Evolutionary conservation across 1,140 invertebrate genomes (phyloP).

Genomic region (Pseudomyrmex flavicornis): DNA sequence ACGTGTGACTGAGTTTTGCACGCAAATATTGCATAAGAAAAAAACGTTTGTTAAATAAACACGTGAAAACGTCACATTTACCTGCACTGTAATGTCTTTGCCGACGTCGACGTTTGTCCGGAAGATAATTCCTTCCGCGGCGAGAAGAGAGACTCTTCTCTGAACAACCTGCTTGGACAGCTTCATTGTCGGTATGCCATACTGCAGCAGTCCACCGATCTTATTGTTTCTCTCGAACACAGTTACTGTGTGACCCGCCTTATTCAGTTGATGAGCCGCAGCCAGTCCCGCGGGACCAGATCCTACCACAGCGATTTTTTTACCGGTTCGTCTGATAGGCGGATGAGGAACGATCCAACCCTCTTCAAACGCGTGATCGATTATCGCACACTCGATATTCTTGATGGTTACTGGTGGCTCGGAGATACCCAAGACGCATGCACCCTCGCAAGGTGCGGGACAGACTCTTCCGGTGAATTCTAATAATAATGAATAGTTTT

Average conservation of each 20-base stretch:
- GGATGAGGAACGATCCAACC: conserved; percentile 96
- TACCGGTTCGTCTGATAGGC: conserved; percentile 91
- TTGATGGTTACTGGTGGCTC: conserved; percentile 99
- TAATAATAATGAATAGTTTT: conserved; percentile 68
- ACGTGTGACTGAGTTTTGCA: background rate
- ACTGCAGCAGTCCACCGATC: conserved; percentile 97
- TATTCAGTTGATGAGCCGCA: conserved; percentile 98
- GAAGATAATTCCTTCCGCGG: conserved; percentile 96
- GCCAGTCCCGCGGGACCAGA: conserved; percentile 98
- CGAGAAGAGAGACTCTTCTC: conserved; percentile 94
- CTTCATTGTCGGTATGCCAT: conserved; percentile 99
- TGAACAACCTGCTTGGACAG: conserved; percentile 97
- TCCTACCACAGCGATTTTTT: conserved; percentile 96
- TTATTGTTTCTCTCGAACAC: conserved; percentile 99
- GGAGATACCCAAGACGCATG: conserved; percentile 98
- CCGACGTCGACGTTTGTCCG: conserved; percentile 96
- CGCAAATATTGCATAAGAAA: background rate
- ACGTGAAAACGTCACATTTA: conserved; percentile 74
- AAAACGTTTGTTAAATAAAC: background rate
- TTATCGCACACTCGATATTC: conserved; percentile 99
- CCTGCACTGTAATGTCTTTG: conserved; percentile 93
- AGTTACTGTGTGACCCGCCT: conserved; percentile 94
- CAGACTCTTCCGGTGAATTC: conserved; percentile 99
- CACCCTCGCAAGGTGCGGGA: conserved; percentile 99
- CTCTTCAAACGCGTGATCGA: conserved; percentile 98